A percentile compares a stretch with the other conserved stretches of the same genome.
Conservation (phyloP, 2,797 vertebrate species). For the Hydrocynus forskahlii region DNA sequence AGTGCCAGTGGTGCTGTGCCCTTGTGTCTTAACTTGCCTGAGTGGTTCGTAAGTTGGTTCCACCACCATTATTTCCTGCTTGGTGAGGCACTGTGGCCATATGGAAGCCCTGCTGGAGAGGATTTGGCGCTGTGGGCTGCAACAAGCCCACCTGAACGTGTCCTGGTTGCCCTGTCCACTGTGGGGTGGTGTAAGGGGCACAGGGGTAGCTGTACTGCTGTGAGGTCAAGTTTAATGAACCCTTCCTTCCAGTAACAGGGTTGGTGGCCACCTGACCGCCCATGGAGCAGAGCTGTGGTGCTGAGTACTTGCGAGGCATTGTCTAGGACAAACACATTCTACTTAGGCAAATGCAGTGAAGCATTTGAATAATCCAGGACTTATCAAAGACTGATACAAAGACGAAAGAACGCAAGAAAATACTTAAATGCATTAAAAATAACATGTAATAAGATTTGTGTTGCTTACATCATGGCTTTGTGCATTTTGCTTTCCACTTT, state of each 20-base stretch:
- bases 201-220: conserved; percentile 85
- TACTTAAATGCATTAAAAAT: background rate
- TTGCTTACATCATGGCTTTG: conserved; percentile 69
- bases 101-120: conserved; percentile 87
- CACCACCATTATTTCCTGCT: conserved; percentile 85
- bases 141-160: conserved; percentile 74
- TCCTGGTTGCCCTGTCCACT: conserved; percentile 84
- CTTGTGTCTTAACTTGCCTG: conserved; percentile 71
- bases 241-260: conserved; percentile 86
- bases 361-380: background rate
- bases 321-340: conserved; percentile 57
- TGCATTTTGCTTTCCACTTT: conserved; percentile 78
- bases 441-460: background rate
- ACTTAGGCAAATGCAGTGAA: background rate
- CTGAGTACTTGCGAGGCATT: conserved; percentile 88
- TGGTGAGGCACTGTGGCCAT: conserved; percentile 89
- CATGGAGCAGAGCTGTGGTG: conserved; percentile 87
- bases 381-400: background rate
- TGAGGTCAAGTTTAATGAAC: conserved; percentile 85
- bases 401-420: too few relatives aligned
- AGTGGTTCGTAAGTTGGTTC: conserved; percentile 90
- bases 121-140: conserved; percentile 76
- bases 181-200: conserved; percentile 79
- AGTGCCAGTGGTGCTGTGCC: background rate
- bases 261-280: conserved; percentile 76